Evolutionary conservation across 1,140 invertebrate genomes (phyloP).

Genomic region (Zaprionus africanus): DNA sequence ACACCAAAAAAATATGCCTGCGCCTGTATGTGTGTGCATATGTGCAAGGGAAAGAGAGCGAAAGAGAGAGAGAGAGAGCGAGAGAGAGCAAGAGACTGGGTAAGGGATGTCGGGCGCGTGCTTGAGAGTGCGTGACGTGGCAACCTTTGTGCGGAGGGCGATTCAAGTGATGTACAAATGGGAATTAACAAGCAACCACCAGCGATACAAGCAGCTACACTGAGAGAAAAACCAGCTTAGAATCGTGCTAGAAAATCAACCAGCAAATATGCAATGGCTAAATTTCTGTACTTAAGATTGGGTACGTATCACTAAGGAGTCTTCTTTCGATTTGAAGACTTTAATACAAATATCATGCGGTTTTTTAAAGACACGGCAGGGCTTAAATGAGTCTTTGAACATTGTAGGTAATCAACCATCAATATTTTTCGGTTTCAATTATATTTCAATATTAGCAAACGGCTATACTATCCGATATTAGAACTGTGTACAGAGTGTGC

Average conservation of each 20-base stretch:
- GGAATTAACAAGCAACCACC: conserved; percentile 70
- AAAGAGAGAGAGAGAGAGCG: background rate
- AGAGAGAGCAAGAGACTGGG: conserved; percentile 3
- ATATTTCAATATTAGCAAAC: too few species aligned
- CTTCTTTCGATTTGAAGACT: too few species aligned
- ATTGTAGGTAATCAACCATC: too few species aligned
- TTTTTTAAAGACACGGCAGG: too few species aligned
- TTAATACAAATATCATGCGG: too few species aligned
- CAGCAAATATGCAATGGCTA: too few species aligned
- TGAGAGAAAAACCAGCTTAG: conserved; percentile 12
- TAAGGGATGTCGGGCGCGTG: conserved; percentile 59
- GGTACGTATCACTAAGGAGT: too few species aligned
- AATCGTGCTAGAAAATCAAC: background rate
- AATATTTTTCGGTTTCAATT: too few species aligned
- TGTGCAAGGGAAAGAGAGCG: conserved; percentile 27
- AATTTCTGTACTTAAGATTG: too few species aligned
- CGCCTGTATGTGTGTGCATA: conserved; percentile 7
- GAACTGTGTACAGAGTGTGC: too few species aligned
- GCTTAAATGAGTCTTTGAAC: too few species aligned
- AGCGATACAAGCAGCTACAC: conserved; percentile 32
- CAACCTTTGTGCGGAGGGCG: conserved; percentile 39
- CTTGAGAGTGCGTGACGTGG: conserved; percentile 62
- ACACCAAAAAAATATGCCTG: conserved; percentile 43
- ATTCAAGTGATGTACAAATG: conserved; percentile 54
- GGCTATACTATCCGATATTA: too few species aligned